phyloP scores from a whole-genome alignment of 2,888 invertebrate genomes.

The Aporophyla lueneburgensis region DNA sequence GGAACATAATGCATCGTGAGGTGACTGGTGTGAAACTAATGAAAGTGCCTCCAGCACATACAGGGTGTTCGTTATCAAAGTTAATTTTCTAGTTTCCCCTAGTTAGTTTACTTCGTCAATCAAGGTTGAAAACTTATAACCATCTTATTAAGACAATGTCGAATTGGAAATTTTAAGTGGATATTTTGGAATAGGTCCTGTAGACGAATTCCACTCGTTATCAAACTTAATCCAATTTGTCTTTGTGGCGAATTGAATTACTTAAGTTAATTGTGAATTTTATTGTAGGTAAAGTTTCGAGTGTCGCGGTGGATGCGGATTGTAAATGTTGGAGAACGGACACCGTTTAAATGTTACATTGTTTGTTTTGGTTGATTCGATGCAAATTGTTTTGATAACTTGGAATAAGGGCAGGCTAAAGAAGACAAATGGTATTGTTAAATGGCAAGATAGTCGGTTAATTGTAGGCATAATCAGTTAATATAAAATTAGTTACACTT shows the following conservation, averaged over 20 bases:
- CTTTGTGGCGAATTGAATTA: conserved; percentile 77
- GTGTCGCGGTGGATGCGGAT: conserved; percentile 24
- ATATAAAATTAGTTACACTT: no score
- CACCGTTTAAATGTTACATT: conserved; percentile 17
- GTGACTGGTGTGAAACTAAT: conserved; percentile 72
- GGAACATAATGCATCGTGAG: conserved; percentile 41
- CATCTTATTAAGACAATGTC: conserved; percentile 67
- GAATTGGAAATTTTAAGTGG: conserved; percentile 67
- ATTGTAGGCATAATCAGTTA: background rate
- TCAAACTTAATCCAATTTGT: conserved; percentile 73
- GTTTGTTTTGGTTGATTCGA: conserved; percentile 29
- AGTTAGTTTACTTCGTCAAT: conserved; percentile 83
- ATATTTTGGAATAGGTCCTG: conserved; percentile 64
- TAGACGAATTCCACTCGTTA: conserved; percentile 69
- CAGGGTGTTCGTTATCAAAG: conserved; percentile 81
- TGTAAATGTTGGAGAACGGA: conserved; percentile 43
- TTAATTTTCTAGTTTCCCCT: conserved; percentile 84
- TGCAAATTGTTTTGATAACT: background rate
- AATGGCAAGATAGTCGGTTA: background rate
- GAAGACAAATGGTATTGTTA: background rate
- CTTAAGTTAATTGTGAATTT: conserved; percentile 74
- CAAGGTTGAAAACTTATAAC: conserved; percentile 74
- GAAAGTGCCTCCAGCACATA: conserved; percentile 71
- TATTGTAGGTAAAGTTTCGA: conserved; percentile 69
- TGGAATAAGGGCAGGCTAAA: background rate